Percentiles rank a stretch among this genome's conserved stretches.
Evolutionary conservation across 2,113 vertebrate species (phyloP).

Genomic region (Deroptyus accipitrinus): DNA sequence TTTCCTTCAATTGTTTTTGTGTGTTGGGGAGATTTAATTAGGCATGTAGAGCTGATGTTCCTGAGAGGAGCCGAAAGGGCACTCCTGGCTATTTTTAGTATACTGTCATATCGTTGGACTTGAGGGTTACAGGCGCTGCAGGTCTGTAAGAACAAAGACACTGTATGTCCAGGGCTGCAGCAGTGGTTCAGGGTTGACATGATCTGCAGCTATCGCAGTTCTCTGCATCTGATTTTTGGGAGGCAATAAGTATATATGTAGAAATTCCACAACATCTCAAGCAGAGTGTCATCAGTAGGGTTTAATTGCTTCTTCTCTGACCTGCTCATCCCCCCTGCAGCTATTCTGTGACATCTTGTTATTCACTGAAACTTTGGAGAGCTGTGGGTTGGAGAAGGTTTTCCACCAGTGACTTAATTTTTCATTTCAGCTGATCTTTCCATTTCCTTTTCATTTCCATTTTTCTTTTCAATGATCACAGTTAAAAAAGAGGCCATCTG

Average conservation of each 20-base stretch:
- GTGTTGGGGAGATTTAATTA: slow-evolving; percentile 40
- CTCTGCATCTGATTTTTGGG: not conserved
- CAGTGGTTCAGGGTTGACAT: not conserved
- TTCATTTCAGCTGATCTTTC: not conserved
- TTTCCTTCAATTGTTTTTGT: slow-evolving; percentile 4
- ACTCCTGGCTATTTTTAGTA: not conserved
- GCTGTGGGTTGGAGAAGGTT: not conserved
- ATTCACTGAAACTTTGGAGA: not conserved
- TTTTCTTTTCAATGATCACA: not conserved
- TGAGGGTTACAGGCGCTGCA: not conserved
- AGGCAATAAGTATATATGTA: not conserved
- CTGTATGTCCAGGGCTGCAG: not conserved
- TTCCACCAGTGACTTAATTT: not conserved
- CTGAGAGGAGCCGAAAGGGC: not conserved
- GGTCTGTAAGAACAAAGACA: not conserved
- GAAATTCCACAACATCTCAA: not conserved
- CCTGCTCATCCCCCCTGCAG: not conserved
- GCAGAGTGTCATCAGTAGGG: not conserved
- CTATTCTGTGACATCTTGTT: not conserved
- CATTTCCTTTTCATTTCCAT: not conserved
- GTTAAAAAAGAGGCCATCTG: not conserved
- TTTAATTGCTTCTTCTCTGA: not conserved
- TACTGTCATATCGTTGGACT: not conserved
- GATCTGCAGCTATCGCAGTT: not conserved
- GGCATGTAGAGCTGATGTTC: not conserved